Percentiles rank a stretch among this genome's conserved stretches.
Conservation (phyloP, 2,113 vertebrate species). For the Gadus macrocephalus region DNA sequence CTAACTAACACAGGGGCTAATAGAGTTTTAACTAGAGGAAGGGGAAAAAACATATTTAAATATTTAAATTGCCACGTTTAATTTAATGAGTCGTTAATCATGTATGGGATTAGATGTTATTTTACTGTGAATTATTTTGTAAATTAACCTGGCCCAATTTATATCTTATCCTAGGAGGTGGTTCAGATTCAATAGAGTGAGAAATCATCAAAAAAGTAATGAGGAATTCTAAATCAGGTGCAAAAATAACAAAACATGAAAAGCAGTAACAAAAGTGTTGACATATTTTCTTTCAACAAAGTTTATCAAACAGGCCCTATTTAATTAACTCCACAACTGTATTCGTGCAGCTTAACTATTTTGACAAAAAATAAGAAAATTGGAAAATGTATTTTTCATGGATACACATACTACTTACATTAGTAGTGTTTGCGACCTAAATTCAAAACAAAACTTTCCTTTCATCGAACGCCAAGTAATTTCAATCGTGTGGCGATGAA, state of each 20-base stretch:
- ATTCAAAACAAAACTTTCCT: conserved; percentile 22
- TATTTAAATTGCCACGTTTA: not conserved
- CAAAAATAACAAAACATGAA: too few relatives aligned
- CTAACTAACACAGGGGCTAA: conserved; percentile 43
- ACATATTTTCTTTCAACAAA: too few relatives aligned
- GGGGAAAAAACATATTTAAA: conserved; percentile 1
- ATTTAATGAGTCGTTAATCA: conserved; percentile 21
- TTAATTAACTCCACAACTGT: too few relatives aligned
- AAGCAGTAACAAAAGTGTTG: too few relatives aligned
- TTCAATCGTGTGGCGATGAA: conserved; percentile 35
- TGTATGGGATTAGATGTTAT: not conserved
- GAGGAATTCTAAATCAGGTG: too few relatives aligned
- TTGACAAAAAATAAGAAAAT: too few relatives aligned
- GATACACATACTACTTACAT: conserved; percentile 12
- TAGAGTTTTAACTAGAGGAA: conserved; percentile 22
- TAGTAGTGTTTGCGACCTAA: conserved; percentile 5
- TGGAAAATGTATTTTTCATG: conserved; percentile 7
- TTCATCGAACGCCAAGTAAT: conserved; percentile 8
- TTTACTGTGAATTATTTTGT: not conserved
- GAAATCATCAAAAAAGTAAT: too few relatives aligned
- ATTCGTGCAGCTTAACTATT: too few relatives aligned
- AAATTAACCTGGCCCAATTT: too few relatives aligned
- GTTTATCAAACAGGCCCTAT: too few relatives aligned
- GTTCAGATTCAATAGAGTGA: too few relatives aligned
- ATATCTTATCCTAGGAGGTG: too few relatives aligned